phyloP scores from a whole-genome alignment of 1,140 invertebrate species.

The Homarus americanus region DNA sequence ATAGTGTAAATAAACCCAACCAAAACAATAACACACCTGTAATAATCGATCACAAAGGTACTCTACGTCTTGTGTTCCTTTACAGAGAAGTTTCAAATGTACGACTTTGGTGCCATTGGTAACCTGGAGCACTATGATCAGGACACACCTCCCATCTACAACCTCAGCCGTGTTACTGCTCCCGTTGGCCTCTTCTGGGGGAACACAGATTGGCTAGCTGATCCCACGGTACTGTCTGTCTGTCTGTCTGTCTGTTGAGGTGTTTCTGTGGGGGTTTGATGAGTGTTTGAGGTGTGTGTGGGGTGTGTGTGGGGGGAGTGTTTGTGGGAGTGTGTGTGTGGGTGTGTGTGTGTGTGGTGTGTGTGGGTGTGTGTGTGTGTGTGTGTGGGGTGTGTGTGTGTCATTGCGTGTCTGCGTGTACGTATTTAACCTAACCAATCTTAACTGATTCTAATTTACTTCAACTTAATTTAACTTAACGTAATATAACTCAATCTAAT shows the following conservation, averaged over 20 bases:
- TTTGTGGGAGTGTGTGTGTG: not conserved
- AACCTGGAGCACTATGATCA: constrained; percentile 79
- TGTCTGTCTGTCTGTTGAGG: not conserved
- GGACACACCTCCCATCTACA: constrained; percentile 80
- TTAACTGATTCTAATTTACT: no score
- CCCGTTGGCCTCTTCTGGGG: constrained; percentile 83
- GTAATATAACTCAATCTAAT: no score
- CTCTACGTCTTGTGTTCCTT: not conserved
- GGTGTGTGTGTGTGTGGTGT: not conserved
- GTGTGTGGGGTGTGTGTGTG: not conserved
- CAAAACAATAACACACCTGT: no score
- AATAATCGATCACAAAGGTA: no score
- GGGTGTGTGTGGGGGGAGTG: no score
- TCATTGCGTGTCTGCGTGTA: not conserved
- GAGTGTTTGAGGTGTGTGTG: not conserved
- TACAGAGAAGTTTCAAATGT: constrained; percentile 75
- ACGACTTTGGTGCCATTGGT: constrained; percentile 77
- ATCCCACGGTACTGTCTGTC: constrained; percentile 30
- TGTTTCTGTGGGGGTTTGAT: not conserved
- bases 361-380: not conserved
- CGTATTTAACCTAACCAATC: no score
- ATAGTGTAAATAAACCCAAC: no score
- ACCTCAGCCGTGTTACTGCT: constrained; percentile 80
- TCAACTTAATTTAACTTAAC: no score
- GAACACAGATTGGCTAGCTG: constrained; percentile 81